phyloP scores from a whole-genome alignment of 2,797 vertebrate genomes.

The Enteromius unitaeniatus region DNA sequence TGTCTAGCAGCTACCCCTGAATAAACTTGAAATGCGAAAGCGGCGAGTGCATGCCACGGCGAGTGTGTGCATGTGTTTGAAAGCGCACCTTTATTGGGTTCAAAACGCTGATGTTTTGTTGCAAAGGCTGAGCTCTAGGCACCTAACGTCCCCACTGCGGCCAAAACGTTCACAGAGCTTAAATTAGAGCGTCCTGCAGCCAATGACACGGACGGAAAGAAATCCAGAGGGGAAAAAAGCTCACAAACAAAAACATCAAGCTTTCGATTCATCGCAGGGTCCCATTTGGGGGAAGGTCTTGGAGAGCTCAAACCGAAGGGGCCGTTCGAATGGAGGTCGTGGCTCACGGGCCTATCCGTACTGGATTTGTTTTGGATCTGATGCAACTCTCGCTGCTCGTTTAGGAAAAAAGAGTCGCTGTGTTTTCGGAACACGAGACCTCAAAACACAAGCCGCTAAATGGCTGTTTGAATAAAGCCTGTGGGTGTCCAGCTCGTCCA shows the following conservation, averaged over 20 bases:
- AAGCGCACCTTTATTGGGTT: constrained; percentile 59
- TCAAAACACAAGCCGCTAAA: constrained; percentile 56
- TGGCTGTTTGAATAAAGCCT: constrained; percentile 51
- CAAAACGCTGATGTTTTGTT: constrained; percentile 52
- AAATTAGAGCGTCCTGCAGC: constrained; percentile 55
- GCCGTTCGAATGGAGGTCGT: constrained; percentile 3
- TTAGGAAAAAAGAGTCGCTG: constrained; percentile 45
- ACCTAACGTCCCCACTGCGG: constrained; percentile 48
- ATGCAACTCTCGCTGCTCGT: constrained; percentile 50
- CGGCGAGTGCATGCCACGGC: constrained; percentile 32
- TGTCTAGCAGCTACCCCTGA: constrained; percentile 48
- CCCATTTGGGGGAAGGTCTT: constrained; percentile 34
- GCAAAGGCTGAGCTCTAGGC: constrained; percentile 55
- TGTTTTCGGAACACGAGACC: constrained; percentile 58
- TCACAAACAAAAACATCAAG: constrained; percentile 57
- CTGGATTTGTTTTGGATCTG: constrained; percentile 53
- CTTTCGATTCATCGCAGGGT: constrained; percentile 54
- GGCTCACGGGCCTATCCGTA: constrained; percentile 21
- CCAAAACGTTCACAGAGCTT: constrained; percentile 55
- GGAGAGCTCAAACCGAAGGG: constrained; percentile 22
- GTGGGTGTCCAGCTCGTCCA: constrained; percentile 51
- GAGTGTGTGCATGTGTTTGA: constrained; percentile 45
- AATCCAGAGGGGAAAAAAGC: constrained; percentile 17
- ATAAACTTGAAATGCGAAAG: constrained; percentile 52
- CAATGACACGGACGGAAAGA: constrained; percentile 20